phyloP scores from a whole-genome alignment of 2,888 invertebrate genomes.

The Sphaerophoria taeniata region DNA sequence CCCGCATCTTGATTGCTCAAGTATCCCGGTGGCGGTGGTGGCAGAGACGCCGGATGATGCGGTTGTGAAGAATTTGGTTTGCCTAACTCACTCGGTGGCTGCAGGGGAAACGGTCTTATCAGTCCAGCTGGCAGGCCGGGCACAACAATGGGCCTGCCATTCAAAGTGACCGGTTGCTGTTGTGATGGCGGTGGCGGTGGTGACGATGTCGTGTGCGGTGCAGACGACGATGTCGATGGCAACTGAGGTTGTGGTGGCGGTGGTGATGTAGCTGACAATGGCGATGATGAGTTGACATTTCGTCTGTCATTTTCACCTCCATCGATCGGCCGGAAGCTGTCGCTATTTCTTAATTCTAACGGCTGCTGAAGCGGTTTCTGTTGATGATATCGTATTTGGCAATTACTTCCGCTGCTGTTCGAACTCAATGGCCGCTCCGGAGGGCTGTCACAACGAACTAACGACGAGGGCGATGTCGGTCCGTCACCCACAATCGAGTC shows the following conservation, averaged over 20 bases:
- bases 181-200: slow-evolving; percentile 83
- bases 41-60: slow-evolving; percentile 40
- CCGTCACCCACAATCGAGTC: slow-evolving; percentile 92
- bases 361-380: slow-evolving; percentile 75
- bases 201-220: slow-evolving; percentile 77
- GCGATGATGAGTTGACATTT: slow-evolving; percentile 63
- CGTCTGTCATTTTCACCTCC: slow-evolving; percentile 44
- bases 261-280: slow-evolving; percentile 71
- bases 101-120: slow-evolving; percentile 81
- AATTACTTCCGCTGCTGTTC: slow-evolving; percentile 62
- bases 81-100: slow-evolving; percentile 75
- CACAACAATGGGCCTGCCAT: slow-evolving; percentile 81
- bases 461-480: slow-evolving; percentile 75
- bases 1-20: slow-evolving; percentile 51
- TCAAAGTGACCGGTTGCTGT: slow-evolving; percentile 70
- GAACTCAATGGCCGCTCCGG: slow-evolving; percentile 71
- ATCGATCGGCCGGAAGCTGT: slow-evolving; percentile 55
- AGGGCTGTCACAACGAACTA: slow-evolving; percentile 78
- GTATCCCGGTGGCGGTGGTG: slow-evolving; percentile 53
- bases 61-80: slow-evolving; percentile 46
- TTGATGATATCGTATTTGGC: slow-evolving; percentile 52
- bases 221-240: slow-evolving; percentile 81
- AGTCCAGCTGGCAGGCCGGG: slow-evolving; percentile 79
- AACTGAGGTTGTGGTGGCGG: slow-evolving; percentile 82
- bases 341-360: slow-evolving; percentile 77